These are phyloP conservation scores for Alsophila aescularia DNA, from an alignment of 2,888 invertebrate species.

Conservation along the genomic window DNA sequence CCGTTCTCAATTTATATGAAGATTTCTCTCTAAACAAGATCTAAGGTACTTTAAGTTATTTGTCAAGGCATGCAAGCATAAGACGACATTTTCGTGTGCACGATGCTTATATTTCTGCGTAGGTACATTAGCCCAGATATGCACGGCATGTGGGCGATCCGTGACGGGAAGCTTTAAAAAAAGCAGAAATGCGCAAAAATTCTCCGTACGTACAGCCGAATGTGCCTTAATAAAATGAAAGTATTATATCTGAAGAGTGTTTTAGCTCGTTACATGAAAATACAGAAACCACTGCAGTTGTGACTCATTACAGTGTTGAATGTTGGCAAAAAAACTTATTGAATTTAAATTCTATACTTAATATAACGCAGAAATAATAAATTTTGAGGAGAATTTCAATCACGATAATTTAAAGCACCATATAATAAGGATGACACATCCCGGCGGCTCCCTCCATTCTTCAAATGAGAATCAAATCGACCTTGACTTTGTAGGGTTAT, in stretches of 20 bases:
- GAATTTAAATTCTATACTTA: too few species aligned
- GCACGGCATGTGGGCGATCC: constrained; percentile 51
- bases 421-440: too few species aligned
- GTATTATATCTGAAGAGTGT: constrained; percentile 12
- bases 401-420: too few species aligned
- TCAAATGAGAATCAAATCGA: not conserved
- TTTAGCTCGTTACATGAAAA: constrained; percentile 16
- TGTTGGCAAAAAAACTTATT: too few species aligned
- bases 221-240: constrained; percentile 26
- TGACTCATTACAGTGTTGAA: not conserved
- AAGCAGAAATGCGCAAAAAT: constrained; percentile 10
- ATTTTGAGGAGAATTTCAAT: too few species aligned
- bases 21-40: constrained; percentile 6
- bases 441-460: too few species aligned
- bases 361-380: too few species aligned
- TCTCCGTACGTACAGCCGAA: constrained; percentile 8
- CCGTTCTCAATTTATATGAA: too few species aligned
- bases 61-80: constrained; percentile 47
- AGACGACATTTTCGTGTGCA: constrained; percentile 50
- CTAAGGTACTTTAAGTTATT: constrained; percentile 7
- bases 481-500: not conserved
- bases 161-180: constrained; percentile 31
- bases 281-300: not conserved
- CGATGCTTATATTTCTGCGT: constrained; percentile 45
- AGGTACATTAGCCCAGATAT: constrained; percentile 71